phyloP scores from a whole-genome alignment of 2,888 invertebrate species.

The Dasysyrphus albostriatus region DNA sequence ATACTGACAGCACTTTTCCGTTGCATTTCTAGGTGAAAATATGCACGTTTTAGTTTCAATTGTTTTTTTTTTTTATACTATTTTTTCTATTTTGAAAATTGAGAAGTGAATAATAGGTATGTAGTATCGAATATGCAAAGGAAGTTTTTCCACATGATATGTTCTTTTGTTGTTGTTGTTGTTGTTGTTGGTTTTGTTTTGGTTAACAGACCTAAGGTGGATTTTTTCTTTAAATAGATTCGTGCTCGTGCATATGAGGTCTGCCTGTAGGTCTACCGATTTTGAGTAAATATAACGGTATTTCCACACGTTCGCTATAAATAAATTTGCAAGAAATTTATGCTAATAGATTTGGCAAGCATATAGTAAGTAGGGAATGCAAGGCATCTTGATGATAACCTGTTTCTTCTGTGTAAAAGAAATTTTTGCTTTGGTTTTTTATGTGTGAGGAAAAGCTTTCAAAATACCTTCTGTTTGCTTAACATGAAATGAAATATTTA shows the following conservation, averaged over 20 bases:
- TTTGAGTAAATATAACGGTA: conserved; percentile 16
- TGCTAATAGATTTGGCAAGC: conserved; percentile 23
- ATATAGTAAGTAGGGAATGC: not conserved
- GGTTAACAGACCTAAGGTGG: not conserved
- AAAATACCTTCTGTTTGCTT: no score
- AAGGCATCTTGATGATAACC: conserved; percentile 4
- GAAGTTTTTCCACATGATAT: conserved; percentile 40
- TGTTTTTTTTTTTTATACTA: conserved; percentile 31
- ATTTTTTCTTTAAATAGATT: conserved; percentile 17
- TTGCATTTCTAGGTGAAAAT: conserved; percentile 54
- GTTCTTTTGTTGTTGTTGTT: conserved; percentile 18
- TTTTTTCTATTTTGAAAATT: conserved; percentile 23
- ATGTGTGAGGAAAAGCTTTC: not conserved
- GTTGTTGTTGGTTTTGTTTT: not conserved
- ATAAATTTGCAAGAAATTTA: conserved; percentile 32
- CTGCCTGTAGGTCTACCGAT: conserved; percentile 11
- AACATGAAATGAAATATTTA: no score
- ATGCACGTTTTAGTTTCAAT: conserved; percentile 27
- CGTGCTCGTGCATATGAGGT: conserved; percentile 16
- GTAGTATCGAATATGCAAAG: conserved; percentile 15
- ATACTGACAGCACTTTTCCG: conserved; percentile 65
- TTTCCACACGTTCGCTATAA: conserved; percentile 20
- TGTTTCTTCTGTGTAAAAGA: not conserved
- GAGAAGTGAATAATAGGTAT: not conserved
- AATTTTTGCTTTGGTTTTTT: not conserved